Conservation (phyloP, 1,140 invertebrate genomes). For the Glomeris maerens region DNA sequence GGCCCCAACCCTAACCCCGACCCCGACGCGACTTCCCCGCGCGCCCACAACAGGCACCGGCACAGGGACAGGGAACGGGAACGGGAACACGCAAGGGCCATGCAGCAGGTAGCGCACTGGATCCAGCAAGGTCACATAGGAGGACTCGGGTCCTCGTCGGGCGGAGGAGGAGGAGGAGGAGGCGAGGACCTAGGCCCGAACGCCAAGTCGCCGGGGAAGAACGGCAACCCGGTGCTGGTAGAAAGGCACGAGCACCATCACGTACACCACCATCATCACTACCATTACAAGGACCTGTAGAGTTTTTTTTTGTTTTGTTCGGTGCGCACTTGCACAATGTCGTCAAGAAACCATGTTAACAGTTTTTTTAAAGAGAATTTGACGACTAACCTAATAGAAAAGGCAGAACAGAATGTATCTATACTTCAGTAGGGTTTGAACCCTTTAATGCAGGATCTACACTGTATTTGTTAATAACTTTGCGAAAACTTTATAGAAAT, state of each 20-base stretch:
- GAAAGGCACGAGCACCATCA: conserved; percentile 45
- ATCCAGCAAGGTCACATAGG: conserved; percentile 30
- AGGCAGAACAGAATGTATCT: no score
- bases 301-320: not conserved
- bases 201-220: conserved; percentile 13
- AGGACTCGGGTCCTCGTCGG: conserved; percentile 13
- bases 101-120: conserved; percentile 44
- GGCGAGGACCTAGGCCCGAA: conserved; percentile 9
- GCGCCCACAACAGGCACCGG: conserved; percentile 33
- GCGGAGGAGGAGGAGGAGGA: not conserved
- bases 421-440: no score
- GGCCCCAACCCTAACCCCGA: conserved; percentile 20
- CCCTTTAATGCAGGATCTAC: no score
- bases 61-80: conserved; percentile 47
- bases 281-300: conserved; percentile 43
- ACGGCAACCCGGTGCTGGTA: conserved; percentile 20
- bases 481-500: no score
- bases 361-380: no score
- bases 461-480: no score
- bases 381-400: no score
- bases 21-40: conserved; percentile 22
- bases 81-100: conserved; percentile 50
- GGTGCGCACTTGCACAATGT: no score
- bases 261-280: conserved; percentile 68
- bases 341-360: no score